Conservation (phyloP, 2,888 invertebrate genomes). For the Stenodera caucasica region DNA sequence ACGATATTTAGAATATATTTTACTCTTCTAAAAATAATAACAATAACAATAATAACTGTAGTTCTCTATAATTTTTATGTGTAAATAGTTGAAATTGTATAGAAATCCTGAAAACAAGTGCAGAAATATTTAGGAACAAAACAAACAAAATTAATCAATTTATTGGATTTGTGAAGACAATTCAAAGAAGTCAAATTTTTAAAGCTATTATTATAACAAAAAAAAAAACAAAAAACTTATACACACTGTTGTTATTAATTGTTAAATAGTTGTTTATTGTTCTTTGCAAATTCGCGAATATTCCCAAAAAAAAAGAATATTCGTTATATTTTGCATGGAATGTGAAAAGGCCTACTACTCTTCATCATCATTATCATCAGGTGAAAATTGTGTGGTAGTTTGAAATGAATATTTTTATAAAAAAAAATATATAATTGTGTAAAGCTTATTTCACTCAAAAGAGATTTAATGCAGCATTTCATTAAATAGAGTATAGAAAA, state of each 20-base stretch:
- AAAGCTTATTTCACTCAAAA: background rate
- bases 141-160: conserved; percentile 9
- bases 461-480: too few relatives aligned
- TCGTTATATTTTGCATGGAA: conserved; percentile 26
- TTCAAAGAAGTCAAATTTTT: background rate
- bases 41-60: conserved; percentile 9
- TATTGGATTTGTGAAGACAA: conserved; percentile 8
- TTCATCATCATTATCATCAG: conserved; percentile 25
- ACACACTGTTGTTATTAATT: conserved; percentile 41
- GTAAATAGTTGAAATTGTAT: conserved; percentile 8
- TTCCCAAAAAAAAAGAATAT: background rate
- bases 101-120: conserved; percentile 6
- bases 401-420: conserved; percentile 18
- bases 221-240: conserved; percentile 21
- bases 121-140: background rate
- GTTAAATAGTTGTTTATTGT: conserved; percentile 34
- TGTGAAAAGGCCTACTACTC: conserved; percentile 47
- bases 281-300: conserved; percentile 29
- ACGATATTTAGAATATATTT: conserved; percentile 45
- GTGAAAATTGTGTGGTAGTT: conserved; percentile 32
- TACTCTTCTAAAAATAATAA: conserved; percentile 10
- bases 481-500: too few relatives aligned
- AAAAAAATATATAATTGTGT: background rate
- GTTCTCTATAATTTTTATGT: conserved; percentile 12
- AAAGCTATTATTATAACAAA: background rate